phyloP scores from a whole-genome alignment of 1,140 invertebrate species.

The Leptopilina boulardi region DNA sequence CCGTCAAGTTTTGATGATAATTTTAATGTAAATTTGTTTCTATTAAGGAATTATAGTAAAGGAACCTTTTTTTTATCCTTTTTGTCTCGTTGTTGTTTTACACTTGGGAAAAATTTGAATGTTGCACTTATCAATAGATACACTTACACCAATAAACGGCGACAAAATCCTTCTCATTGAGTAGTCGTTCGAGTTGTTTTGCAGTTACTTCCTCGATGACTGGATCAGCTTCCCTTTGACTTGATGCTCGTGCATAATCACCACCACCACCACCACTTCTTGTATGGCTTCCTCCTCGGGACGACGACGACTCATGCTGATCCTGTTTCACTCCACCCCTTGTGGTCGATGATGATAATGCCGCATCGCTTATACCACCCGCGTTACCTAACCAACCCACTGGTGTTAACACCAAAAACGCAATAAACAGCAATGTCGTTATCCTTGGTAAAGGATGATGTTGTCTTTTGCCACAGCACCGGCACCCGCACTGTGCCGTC shows the following conservation, averaged over 20 bases:
- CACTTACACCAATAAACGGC: conserved; percentile 98
- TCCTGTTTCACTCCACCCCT: conserved; percentile 51
- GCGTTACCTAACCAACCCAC: conserved; percentile 46
- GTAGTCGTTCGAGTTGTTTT: conserved; percentile 91
- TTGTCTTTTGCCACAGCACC: conserved; percentile 55
- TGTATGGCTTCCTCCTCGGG: conserved; percentile 33
- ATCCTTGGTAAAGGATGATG: conserved; percentile 60
- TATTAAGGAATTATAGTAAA: too few relatives aligned
- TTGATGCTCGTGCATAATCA: conserved; percentile 48
- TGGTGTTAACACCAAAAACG: conserved; percentile 58
- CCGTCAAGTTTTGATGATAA: too few relatives aligned
- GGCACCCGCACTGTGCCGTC: conserved; percentile 69
- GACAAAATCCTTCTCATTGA: conserved; percentile 93
- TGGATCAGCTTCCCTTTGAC: conserved; percentile 79
- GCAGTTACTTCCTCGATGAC: conserved; percentile 94
- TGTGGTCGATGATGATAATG: conserved; percentile 36
- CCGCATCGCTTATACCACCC: conserved; percentile 50
- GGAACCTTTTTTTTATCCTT: too few relatives aligned
- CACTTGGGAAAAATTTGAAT: conserved; percentile 2
- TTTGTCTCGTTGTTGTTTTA: not conserved
- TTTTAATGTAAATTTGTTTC: too few relatives aligned
- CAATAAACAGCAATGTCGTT: conserved; percentile 55
- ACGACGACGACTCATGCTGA: conserved; percentile 39
- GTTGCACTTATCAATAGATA: not conserved
- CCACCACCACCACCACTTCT: conserved; percentile 40